Conservation (phyloP, 2,113 vertebrate genomes). For the Phylloscopus trochilus region DNA sequence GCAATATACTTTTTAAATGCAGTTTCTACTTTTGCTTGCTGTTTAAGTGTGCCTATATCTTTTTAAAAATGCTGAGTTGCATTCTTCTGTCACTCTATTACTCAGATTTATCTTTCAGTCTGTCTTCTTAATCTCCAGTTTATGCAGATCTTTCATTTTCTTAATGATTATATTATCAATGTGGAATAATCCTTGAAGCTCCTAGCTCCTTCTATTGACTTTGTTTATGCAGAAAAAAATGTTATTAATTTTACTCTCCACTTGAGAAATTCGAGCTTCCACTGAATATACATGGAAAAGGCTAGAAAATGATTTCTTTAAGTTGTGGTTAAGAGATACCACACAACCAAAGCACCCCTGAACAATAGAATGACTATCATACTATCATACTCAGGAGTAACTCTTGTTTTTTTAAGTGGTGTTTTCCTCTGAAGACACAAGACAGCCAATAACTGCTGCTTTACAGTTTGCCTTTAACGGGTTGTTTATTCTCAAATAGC, state of each 20-base stretch:
- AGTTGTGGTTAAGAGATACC: not conserved
- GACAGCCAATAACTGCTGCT: not conserved
- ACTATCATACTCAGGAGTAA: not conserved
- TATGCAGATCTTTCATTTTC: not conserved
- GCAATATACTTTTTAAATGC: not conserved
- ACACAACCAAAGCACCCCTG: not conserved
- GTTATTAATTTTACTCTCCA: not conserved
- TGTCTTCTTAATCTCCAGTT: not conserved
- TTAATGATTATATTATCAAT: not conserved
- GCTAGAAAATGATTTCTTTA: not conserved
- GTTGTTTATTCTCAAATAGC: not conserved
- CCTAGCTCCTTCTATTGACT: not conserved
- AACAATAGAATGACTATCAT: not conserved
- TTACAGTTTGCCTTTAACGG: not conserved
- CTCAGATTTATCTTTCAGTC: not conserved
- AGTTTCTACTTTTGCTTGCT: not conserved
- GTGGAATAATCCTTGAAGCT: not conserved
- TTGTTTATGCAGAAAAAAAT: not conserved
- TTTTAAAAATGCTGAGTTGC: not conserved
- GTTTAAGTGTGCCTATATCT: not conserved
- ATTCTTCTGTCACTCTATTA: not conserved
- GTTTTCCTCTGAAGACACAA: not conserved
- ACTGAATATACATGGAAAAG: not conserved
- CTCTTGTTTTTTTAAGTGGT: not conserved
- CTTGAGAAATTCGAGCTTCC: not conserved